Conservation (phyloP, 2,797 vertebrate species). For the Pipistrellus pygmaeus region DNA sequence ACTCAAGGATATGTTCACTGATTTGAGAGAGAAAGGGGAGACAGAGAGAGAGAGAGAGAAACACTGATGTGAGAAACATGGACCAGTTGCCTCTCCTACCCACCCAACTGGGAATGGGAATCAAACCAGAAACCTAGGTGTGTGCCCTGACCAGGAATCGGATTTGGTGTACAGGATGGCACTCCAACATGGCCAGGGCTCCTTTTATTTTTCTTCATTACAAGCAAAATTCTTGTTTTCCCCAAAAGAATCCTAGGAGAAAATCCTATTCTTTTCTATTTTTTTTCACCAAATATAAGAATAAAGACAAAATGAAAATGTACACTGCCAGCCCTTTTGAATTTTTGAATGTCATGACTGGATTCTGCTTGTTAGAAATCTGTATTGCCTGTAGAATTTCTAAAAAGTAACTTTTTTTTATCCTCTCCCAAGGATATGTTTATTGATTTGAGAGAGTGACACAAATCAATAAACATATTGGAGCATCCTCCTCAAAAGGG, state of each 20-base stretch:
- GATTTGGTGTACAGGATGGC: neutral
- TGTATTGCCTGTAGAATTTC: slow-evolving; percentile 34
- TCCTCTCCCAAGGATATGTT: neutral
- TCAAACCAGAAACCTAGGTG: neutral
- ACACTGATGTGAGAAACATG: neutral
- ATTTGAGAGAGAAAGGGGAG: neutral
- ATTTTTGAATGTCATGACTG: neutral
- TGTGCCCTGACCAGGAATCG: neutral
- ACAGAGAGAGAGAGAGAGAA: neutral
- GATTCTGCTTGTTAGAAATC: slow-evolving; percentile 23
- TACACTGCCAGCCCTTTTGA: slow-evolving; percentile 18
- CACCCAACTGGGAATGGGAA: neutral
- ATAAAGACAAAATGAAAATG: slow-evolving; percentile 46
- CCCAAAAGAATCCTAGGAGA: neutral
- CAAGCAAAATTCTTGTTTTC: slow-evolving; percentile 26
- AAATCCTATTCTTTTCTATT: slow-evolving; percentile 9
- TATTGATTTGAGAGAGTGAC: neutral
- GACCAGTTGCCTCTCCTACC: neutral
- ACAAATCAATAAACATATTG: neutral
- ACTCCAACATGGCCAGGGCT: neutral
- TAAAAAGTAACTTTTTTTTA: slow-evolving; percentile 9
- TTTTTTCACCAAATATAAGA: slow-evolving; percentile 28
- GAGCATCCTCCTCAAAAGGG: neutral
- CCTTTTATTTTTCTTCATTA: neutral
- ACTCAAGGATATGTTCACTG: neutral